Base-by-base conservation (phyloP, 2,797 vertebrate species). In the Pseudochirops corinnae region DNA sequence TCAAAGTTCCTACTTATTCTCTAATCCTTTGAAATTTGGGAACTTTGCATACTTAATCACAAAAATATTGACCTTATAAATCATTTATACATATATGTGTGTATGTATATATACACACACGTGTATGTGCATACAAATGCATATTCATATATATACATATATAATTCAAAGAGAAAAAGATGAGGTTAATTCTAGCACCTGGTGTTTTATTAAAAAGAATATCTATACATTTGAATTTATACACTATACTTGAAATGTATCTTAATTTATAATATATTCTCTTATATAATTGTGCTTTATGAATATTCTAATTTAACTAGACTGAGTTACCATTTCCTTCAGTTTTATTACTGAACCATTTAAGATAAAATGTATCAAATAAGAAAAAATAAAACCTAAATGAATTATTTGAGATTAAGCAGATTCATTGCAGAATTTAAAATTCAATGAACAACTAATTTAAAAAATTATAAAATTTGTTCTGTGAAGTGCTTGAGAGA, bases 241-340 rank as follows among this genome's bases (percentile, higher is more conserved):
- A 52, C 90, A 96, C 56, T 97, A 96, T 95, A 98, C 96, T 97
- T 97, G 74, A 97, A 57, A 55, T 96, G 94, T 96, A 97, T 91
- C 60, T 97, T 96, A 98, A 97, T 96, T 95, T 92, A 92, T 90
- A 95, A 7, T 50, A 62, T 18, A 94, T 96, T 98, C 98, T 97
- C 97, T 97, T 95, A 97, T 0, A 16, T 93, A 98, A 97, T 92
- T n/a, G 95, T 97, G 92, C 56, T 96, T 98, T 97, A 98, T 98
- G 96, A 97, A 97, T 98, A 98, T 98, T 98, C 95, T 98, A 98
- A 98, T 98, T 97, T 98, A 98, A 97, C 93, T 93, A 98, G 95
- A 53, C 82, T 94, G 95, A 98, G 98, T 96, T 98, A 93, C 95
- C 97, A 93, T 97, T 97, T 98, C 52, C 96, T 90, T 95, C 92